phyloP scores from a whole-genome alignment of 2,888 invertebrate species.

The Melieria crassipennis region DNA sequence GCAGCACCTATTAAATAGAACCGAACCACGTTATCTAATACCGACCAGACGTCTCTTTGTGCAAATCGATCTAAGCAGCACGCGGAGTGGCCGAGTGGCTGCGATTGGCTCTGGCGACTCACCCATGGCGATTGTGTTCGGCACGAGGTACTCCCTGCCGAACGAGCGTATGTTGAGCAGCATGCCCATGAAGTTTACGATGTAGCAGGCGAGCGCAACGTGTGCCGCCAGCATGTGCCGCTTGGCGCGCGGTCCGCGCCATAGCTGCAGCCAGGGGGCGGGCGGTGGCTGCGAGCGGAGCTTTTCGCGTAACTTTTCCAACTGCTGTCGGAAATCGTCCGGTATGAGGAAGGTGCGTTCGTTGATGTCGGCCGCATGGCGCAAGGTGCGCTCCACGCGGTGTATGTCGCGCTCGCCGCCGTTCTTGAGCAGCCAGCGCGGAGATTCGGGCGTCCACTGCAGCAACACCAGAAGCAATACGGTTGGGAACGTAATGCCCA shows the following conservation, averaged over 20 bases:
- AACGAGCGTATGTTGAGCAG: constrained; percentile 66
- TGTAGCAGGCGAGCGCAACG: constrained; percentile 61
- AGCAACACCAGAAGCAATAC: constrained; percentile 61
- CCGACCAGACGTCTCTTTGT: too few relatives aligned
- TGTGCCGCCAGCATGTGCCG: constrained; percentile 62
- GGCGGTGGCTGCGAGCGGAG: constrained; percentile 53
- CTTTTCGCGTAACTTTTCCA: constrained; percentile 54
- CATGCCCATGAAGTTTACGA: constrained; percentile 66
- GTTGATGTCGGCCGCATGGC: constrained; percentile 62
- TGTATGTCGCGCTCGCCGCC: constrained; percentile 55
- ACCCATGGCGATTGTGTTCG: constrained; percentile 66
- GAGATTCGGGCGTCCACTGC: constrained; percentile 67
- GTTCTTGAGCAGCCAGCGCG: constrained; percentile 64
- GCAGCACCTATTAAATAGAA: constrained; percentile 55
- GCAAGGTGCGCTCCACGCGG: constrained; percentile 60
- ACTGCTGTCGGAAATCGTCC: constrained; percentile 56
- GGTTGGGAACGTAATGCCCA: constrained; percentile 66
- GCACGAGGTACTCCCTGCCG: constrained; percentile 62
- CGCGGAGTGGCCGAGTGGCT: too few relatives aligned
- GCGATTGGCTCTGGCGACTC: constrained; percentile 28
- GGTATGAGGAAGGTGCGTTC: constrained; percentile 59
- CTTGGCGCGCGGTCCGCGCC: constrained; percentile 59
- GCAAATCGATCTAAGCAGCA: neutral
- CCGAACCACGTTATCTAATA: too few relatives aligned
- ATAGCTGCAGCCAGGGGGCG: constrained; percentile 59